These are phyloP conservation scores for Thyatira batis DNA, from an alignment of 2,888 invertebrate genomes.

Conservation along the genomic window DNA sequence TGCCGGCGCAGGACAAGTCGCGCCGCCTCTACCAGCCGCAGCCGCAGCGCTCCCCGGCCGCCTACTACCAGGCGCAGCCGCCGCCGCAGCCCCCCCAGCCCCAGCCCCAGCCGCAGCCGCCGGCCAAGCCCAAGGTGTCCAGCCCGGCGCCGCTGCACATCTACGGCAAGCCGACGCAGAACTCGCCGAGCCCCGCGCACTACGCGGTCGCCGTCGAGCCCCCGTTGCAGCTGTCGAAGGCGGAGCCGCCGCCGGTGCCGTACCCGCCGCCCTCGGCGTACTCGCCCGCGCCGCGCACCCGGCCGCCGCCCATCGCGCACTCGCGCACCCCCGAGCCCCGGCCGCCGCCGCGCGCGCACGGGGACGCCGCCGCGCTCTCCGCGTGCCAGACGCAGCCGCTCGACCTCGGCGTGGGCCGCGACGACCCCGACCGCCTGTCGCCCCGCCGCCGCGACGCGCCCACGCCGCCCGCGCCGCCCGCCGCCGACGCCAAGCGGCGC, in stretches of 20 bases:
- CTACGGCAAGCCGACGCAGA: slow-evolving; percentile 84
- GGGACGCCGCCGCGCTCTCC: slow-evolving; percentile 57
- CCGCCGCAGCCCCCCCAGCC: slow-evolving; percentile 85
- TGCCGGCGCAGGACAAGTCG: slow-evolving; percentile 55
- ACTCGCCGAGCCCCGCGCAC: slow-evolving; percentile 76
- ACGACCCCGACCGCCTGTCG: slow-evolving; percentile 82
- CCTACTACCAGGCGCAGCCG: slow-evolving; percentile 66
- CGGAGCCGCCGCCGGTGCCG: slow-evolving; percentile 68
- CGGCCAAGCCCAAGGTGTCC: slow-evolving; percentile 86
- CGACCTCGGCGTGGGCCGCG: slow-evolving; percentile 87
- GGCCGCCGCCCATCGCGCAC: slow-evolving; percentile 83
- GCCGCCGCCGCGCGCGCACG: slow-evolving; percentile 61
- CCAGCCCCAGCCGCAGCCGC: slow-evolving; percentile 88
- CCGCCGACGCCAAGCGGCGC: slow-evolving; percentile 84
- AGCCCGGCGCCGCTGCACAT: slow-evolving; percentile 90
- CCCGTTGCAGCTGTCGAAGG: slow-evolving; percentile 83
- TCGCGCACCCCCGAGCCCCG: slow-evolving; percentile 78
- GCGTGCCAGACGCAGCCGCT: slow-evolving; percentile 89
- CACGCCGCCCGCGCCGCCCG: slow-evolving; percentile 80
- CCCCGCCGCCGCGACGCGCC: slow-evolving; percentile 85
- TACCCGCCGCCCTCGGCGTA: slow-evolving; percentile 72
- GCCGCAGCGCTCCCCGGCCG: slow-evolving; percentile 63
- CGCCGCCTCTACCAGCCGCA: slow-evolving; percentile 65
- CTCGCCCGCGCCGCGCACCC: slow-evolving; percentile 57
- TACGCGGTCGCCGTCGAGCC: slow-evolving; percentile 67